phyloP scores from a whole-genome alignment of 2,797 vertebrate genomes.

The Clarias laeviceps region DNA sequence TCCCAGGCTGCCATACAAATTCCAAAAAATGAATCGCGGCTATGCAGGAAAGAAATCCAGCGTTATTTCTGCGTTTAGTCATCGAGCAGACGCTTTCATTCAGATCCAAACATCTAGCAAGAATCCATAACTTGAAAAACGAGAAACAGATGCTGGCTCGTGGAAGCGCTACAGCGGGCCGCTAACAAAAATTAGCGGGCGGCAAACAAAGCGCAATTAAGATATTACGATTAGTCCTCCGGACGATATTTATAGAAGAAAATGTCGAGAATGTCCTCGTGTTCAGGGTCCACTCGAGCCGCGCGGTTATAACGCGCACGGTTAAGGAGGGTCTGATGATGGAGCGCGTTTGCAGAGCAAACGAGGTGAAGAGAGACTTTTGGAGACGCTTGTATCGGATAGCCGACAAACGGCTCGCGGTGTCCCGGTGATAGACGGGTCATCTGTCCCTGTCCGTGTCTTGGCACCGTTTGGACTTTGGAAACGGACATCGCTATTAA shows the following conservation, averaged over 20 bases:
- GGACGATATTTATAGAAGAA: neutral
- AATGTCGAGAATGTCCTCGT: neutral
- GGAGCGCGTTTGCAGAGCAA: constrained; percentile 8
- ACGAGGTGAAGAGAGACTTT: constrained; percentile 10
- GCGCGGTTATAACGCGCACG: too few species aligned
- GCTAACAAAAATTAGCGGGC: too few species aligned
- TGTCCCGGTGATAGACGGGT: neutral
- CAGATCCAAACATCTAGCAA: neutral
- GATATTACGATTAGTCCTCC: too few species aligned
- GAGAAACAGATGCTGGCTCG: neutral
- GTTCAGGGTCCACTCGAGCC: neutral
- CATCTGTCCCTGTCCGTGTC: neutral
- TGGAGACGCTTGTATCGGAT: neutral
- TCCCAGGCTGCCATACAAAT: neutral
- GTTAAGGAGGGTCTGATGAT: neutral
- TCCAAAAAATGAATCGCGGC: neutral
- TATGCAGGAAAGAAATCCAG: neutral
- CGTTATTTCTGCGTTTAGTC: neutral
- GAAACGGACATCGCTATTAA: too few species aligned
- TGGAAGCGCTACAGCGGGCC: neutral
- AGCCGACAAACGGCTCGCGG: neutral
- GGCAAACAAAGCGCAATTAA: neutral
- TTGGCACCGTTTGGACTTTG: neutral
- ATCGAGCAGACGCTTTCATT: neutral
- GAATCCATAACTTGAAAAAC: neutral